Evolutionary conservation across 2,888 invertebrate genomes (phyloP), one percentile per base, ranked within the genome.

Genomic region (Shargacucullia verbasci): DNA sequence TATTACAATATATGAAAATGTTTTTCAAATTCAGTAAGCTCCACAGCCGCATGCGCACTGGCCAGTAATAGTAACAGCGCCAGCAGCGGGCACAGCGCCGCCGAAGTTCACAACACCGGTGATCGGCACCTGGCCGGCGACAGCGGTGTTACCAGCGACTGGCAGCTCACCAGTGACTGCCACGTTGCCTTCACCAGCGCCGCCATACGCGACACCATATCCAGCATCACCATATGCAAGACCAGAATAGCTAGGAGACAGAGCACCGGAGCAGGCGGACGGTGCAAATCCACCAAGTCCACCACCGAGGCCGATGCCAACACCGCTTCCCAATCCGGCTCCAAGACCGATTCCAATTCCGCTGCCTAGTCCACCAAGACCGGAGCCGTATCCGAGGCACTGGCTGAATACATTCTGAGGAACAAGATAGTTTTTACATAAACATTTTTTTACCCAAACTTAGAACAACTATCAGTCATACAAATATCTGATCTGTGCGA

Each of bases 51-150:
- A 80, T 0, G 75, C 65, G 46, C 79, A 78, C 14, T 54, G 47
- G 0, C 77, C 81, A 10, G 66, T 43, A 13, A 81, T 66, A 31
- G 77, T 65, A 8, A 80, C 79, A 0, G 61, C 55, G 15, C 80
- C 82, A 43, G 61, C 75, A 25, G 83, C 83, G 0, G 78, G 70
- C 12, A 81, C 70, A 10, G 43, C 12, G 2, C 83, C 83, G 6
- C 57, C 50, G 49, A 80, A 82, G 41, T 46, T 49, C 2, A 83
- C 76, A 1, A 63, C 66, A 11, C 81, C 81, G 9, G 62, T 47
- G 41, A 79, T 76, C 8, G 80, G 80, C 34, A 81, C 77, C 44
- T 56, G 52, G 14, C 60, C 61, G 27, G 68, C 55, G 40, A 63
- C 47, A 13, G 47, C 60, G 12, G 81, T 76, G 38, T 55, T 59